These are phyloP conservation scores for Agrenia bidenticulata DNA, from an alignment of 2,888 invertebrate genomes.

Conservation along the genomic window DNA sequence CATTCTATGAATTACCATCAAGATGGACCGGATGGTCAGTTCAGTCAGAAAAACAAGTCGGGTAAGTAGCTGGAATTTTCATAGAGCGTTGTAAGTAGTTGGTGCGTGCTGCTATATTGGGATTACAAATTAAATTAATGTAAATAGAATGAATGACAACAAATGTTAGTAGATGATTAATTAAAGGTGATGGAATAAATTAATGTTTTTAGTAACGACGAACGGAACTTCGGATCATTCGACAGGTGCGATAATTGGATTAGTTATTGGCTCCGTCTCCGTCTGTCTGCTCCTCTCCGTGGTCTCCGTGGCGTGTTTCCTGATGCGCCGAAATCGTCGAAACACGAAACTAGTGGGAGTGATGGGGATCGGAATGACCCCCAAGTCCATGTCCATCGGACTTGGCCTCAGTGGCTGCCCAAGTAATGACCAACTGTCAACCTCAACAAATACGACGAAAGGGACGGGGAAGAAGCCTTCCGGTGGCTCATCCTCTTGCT, in stretches of 20 bases:
- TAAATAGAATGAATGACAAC: too few relatives aligned
- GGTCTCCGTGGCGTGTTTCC: conserved; percentile 66
- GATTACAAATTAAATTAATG: too few relatives aligned
- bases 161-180: too few relatives aligned
- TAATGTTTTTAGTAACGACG: not conserved
- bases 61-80: not conserved
- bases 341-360: conserved; percentile 61
- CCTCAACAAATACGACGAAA: conserved; percentile 23
- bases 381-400: conserved; percentile 51
- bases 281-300: conserved; percentile 65
- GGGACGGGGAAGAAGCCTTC: conserved; percentile 26
- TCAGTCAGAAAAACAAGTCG: conserved; percentile 20
- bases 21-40: conserved; percentile 55
- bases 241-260: conserved; percentile 61
- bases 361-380: conserved; percentile 52
- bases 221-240: conserved; percentile 11
- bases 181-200: too few relatives aligned
- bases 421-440: conserved; percentile 39
- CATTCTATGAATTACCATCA: conserved; percentile 65
- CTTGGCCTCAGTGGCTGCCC: conserved; percentile 39
- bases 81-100: too few relatives aligned
- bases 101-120: too few relatives aligned
- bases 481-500: conserved; percentile 27
- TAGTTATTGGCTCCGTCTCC: conserved; percentile 69
- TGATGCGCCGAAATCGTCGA: conserved; percentile 67